Evolutionary conservation across 35 echinoderm and acorn worm species (phyloP).

Genomic region (Chiridota heheva): DNA sequence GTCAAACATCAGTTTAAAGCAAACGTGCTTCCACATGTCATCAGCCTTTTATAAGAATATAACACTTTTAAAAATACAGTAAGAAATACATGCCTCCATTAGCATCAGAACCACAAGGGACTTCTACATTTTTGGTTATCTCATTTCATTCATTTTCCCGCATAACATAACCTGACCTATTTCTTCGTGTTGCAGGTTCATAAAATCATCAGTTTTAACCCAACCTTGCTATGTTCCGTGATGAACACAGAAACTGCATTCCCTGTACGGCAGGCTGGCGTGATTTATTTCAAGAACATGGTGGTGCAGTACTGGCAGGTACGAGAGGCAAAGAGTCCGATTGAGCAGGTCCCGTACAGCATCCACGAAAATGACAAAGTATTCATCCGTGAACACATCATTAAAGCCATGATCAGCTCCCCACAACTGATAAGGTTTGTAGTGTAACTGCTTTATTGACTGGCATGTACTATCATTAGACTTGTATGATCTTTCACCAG

Average conservation of each 20-base stretch:
- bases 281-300: slow-evolving; percentile 99
- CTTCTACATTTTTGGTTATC: no score
- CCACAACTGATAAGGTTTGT: slow-evolving; percentile 87
- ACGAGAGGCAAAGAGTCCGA: slow-evolving; percentile 60
- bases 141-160: no score
- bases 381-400: slow-evolving; percentile 77
- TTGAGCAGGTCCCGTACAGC: slow-evolving; percentile 76
- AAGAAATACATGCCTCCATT: no score
- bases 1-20: no score
- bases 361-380: slow-evolving; percentile 90
- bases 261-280: slow-evolving; percentile 88
- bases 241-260: slow-evolving; percentile 75
- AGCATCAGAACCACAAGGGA: no score
- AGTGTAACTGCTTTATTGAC: no score
- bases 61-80: no score
- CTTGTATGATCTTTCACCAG: no score
- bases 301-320: slow-evolving; percentile 90
- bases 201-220: slow-evolving; percentile 90
- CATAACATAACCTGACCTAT: no score
- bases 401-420: slow-evolving; percentile 79
- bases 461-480: background rate
- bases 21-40: no score
- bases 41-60: no score
- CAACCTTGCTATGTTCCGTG: slow-evolving; percentile 65
- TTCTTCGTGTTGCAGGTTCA: slow-evolving; percentile 70